These are phyloP conservation scores for Tympanuchus pallidicinctus DNA, from an alignment of 2,113 vertebrate species.

Conservation along the genomic window DNA sequence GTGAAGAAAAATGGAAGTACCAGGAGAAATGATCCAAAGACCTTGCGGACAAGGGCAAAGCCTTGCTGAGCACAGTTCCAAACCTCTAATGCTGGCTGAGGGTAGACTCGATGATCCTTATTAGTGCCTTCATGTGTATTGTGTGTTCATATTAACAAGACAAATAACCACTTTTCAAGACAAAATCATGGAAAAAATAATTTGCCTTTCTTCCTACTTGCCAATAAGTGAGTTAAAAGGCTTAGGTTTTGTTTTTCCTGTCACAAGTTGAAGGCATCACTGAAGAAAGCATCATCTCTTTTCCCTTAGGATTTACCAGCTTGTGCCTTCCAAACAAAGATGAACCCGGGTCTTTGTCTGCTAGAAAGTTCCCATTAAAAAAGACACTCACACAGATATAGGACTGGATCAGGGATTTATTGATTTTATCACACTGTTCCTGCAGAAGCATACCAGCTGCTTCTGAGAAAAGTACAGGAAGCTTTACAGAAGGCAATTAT, in stretches of 20 bases:
- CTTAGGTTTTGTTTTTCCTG: not conserved
- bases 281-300: not conserved
- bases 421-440: not conserved
- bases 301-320: not conserved
- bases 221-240: not conserved
- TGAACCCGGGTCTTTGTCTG: not conserved
- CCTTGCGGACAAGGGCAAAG: not conserved
- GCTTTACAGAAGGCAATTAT: slow-evolving; percentile 46
- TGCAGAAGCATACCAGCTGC: slow-evolving; percentile 39
- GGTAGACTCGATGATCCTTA: not conserved
- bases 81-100: not conserved
- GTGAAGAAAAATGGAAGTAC: not conserved
- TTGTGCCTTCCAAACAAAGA: not conserved
- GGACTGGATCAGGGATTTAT: not conserved
- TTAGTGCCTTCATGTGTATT: not conserved
- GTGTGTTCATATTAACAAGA: not conserved
- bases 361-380: not conserved
- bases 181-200: not conserved
- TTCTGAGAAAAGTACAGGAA: slow-evolving; percentile 33
- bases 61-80: not conserved
- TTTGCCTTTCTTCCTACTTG: not conserved
- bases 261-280: not conserved
- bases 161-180: not conserved
- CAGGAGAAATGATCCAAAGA: not conserved
- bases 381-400: not conserved